Conservation (phyloP, 2,797 vertebrate genomes). For the Syncerus caffer region DNA sequence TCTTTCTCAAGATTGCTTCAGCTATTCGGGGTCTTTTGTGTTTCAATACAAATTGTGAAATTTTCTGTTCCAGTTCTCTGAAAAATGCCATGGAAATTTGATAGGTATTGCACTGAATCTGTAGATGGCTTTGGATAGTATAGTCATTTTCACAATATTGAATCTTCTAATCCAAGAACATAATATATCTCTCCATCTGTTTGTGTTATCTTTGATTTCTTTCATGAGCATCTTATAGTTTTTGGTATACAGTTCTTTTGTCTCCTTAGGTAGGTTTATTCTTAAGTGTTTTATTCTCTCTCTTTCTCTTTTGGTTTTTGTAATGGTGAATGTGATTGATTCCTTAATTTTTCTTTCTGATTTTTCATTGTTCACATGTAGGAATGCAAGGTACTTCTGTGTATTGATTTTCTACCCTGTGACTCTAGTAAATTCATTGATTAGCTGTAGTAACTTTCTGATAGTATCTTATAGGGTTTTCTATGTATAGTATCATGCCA, state of each 20-base stretch:
- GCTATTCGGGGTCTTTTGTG: background rate
- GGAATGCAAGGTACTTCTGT: background rate
- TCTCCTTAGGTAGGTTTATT: background rate
- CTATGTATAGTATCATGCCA: background rate
- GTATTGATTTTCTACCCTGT: background rate
- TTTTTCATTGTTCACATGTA: background rate
- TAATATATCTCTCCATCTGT: background rate
- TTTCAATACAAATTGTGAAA: background rate
- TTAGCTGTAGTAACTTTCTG: background rate
- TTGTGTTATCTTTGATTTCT: background rate
- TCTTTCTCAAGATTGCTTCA: background rate
- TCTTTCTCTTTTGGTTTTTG: background rate
- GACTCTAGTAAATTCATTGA: background rate
- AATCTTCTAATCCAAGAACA: background rate
- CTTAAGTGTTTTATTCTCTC: background rate
- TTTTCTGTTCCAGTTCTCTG: background rate
- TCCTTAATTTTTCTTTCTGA: background rate
- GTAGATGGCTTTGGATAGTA: background rate
- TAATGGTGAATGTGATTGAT: background rate
- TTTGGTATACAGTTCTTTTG: background rate
- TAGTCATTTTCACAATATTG: background rate
- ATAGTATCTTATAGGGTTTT: background rate
- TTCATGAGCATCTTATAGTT: background rate
- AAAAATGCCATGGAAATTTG: background rate
- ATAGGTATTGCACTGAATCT: background rate